Evolutionary conservation across 2,797 vertebrate species (phyloP), one percentile per base, ranked within the genome.

Genomic region (Gadopsis marmoratus): DNA sequence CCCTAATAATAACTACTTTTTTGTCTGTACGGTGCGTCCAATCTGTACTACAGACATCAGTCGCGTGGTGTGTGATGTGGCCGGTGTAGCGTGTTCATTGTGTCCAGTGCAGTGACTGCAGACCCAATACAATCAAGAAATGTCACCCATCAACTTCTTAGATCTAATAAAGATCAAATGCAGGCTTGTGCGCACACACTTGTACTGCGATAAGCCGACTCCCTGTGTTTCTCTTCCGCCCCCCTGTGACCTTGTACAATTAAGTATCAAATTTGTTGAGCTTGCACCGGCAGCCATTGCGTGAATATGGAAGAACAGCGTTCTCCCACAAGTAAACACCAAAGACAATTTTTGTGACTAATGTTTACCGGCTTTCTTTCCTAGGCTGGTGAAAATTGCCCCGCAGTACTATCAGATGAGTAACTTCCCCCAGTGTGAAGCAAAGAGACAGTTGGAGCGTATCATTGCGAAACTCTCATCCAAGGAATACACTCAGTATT

Each of bases 361-460:
- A 91, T 86, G 54, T 87, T 91, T 80, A 59, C 79, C 78, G 11
- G 37, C 74, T 79, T 83, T 92, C 87, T 88, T 93, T 92, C 91
- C 86, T 94, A 99, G 97, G 97, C 95, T 99, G 96, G 96, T 98
- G 94, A 98, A 98, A 96, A 96, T 99, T 86, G 96, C 98, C 92
- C 96, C 97, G 85, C 97, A 98, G 91, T 99, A 99, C 96, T 99
- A 99, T 71, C 97, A 99, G 94, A 97, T 99, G 97, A 92, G 97
- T 92, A 99, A 99, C 97, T 99, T 99, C 94, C 98, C 98, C 83
- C 97, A 98, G 95, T 99, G 97, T 71, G 98, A 99, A 95, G 98
- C 97, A 83, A 98, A 98, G 94, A 97, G 97, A 93, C 97, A 99
- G 94, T 93, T 99, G 96, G 97, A 99, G 92, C 97, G 97, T 90